Percentiles rank a stretch among this genome's conserved stretches.
These are phyloP conservation scores for Podarcis muralis DNA, from an alignment of 2,113 vertebrate genomes.

Conservation along the genomic window DNA sequence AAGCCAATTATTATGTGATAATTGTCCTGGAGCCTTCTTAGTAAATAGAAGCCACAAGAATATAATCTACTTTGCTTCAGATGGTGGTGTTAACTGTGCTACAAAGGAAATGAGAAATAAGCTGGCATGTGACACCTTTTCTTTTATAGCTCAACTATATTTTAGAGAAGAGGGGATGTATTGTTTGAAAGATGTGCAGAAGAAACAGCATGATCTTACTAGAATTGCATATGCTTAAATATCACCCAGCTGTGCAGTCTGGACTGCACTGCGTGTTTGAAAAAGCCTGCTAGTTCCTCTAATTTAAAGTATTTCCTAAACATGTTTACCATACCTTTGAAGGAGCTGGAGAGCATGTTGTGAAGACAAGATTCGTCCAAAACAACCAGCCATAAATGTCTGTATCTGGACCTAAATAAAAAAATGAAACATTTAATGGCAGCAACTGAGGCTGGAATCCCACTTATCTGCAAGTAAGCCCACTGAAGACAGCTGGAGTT, in stretches of 20 bases:
- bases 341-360: conserved; percentile 79
- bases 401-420: conserved; percentile 78
- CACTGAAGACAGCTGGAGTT: no score
- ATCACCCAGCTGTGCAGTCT: neutral
- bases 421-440: conserved; percentile 17
- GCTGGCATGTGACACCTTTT: neutral
- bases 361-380: conserved; percentile 80
- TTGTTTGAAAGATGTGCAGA: neutral
- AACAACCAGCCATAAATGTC: conserved; percentile 81
- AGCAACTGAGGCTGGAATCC: neutral
- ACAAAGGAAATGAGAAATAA: neutral
- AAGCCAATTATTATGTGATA: neutral
- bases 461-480: neutral
- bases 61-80: neutral
- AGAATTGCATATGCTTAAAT: neutral
- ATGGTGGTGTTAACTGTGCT: neutral
- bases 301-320: conserved; percentile 39
- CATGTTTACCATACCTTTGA: conserved; percentile 73
- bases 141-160: neutral
- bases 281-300: neutral
- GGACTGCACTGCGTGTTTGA: neutral
- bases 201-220: neutral
- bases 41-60: neutral
- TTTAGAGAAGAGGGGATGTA: neutral
- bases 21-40: neutral